Evolutionary conservation across 2,888 invertebrate species (phyloP).

Genomic region (Gastrophysa polygoni): DNA sequence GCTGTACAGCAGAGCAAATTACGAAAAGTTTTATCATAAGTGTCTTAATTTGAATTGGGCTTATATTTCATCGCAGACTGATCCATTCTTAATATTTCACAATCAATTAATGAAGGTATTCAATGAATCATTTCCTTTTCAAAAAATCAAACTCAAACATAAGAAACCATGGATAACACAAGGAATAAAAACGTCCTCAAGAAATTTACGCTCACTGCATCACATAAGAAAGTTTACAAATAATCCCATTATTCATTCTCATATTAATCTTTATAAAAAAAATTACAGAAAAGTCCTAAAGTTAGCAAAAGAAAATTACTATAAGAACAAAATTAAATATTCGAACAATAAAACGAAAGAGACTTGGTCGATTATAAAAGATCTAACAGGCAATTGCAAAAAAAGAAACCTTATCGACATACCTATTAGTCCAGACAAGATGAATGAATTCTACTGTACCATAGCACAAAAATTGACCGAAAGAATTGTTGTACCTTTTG

Average conservation of each 20-base stretch:
- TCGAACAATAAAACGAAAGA: conserved; percentile 2
- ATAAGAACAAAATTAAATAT: background rate
- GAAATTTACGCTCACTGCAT: conserved; percentile 1
- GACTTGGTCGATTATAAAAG: conserved; percentile 7
- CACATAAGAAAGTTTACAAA: background rate
- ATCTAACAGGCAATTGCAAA: background rate
- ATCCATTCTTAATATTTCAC: background rate
- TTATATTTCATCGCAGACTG: background rate
- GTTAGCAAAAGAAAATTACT: background rate
- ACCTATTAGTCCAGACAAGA: background rate
- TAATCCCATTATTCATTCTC: background rate
- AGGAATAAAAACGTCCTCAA: conserved; percentile 13
- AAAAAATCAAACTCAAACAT: conserved; percentile 2
- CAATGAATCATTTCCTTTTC: background rate
- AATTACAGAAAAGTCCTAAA: background rate
- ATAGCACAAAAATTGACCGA: background rate
- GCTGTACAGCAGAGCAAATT: background rate
- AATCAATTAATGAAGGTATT: background rate
- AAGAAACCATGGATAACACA: conserved; percentile 13
- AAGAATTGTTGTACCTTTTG: background rate
- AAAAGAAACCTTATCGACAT: background rate
- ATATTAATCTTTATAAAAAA: background rate
- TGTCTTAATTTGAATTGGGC: background rate
- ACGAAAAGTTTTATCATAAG: background rate
- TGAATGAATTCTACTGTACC: conserved; percentile 3